Evolutionary conservation across 2,113 vertebrate genomes (phyloP).

Genomic region (Pseudopodoces humilis): DNA sequence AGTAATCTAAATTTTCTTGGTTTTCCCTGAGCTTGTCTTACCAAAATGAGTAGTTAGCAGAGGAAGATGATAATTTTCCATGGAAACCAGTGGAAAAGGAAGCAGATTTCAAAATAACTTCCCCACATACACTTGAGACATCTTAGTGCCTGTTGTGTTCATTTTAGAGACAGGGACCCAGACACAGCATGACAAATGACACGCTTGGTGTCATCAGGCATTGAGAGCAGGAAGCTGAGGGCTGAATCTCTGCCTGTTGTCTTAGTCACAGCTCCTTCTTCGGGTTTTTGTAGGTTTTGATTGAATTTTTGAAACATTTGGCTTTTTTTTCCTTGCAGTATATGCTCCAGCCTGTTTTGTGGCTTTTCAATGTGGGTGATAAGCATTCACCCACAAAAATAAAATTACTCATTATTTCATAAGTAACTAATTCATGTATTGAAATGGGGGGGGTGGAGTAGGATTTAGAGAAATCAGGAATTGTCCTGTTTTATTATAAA

Average conservation of each 20-base stretch:
- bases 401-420: background rate
- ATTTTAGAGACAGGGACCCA: background rate
- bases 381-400: background rate
- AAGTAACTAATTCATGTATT: background rate
- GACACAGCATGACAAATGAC: background rate
- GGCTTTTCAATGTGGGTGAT: background rate
- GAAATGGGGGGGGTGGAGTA: background rate
- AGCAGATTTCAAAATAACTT: background rate
- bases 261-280: background rate
- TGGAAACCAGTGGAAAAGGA: constrained; percentile 19
- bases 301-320: background rate
- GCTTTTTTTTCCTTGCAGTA: background rate
- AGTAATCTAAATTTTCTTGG: background rate
- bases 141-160: background rate
- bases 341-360: background rate
- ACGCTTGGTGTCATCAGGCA: background rate
- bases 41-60: background rate
- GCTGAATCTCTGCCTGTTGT: background rate
- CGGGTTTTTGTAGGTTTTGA: background rate
- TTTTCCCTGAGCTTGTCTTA: background rate
- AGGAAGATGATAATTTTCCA: background rate
- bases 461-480: background rate
- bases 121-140: background rate
- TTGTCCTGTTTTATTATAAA: background rate
- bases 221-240: background rate